Conservation (phyloP, 2,113 vertebrate species). For the Leptocoma aspasia region DNA sequence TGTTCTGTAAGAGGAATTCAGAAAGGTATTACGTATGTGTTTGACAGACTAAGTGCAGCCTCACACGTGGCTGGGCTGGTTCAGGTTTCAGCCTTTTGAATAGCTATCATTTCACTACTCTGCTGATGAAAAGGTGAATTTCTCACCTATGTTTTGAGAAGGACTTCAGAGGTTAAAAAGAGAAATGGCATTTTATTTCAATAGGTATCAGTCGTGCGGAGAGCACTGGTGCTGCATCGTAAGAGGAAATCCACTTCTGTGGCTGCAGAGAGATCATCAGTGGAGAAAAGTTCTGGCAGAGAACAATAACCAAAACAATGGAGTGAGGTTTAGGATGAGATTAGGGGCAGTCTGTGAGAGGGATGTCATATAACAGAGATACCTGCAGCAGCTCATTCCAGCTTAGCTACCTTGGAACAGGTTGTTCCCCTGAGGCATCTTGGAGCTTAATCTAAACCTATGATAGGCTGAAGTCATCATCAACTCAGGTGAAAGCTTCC, state of each 20-base stretch:
- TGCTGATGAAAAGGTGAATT: not conserved
- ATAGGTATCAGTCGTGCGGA: fast-evolving
- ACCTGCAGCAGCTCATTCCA: not conserved
- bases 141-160: not conserved
- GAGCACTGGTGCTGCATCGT: not conserved
- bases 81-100: not conserved
- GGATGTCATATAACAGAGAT: not conserved
- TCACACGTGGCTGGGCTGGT: not conserved
- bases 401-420: not conserved
- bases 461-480: not conserved
- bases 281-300: not conserved
- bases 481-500: not conserved
- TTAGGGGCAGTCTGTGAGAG: not conserved
- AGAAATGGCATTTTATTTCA: not conserved
- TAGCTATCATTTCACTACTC: not conserved
- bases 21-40: not conserved
- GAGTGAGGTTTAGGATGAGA: not conserved
- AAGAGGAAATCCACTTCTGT: not conserved
- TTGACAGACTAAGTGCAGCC: not conserved
- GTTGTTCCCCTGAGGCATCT: not conserved
- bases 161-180: not conserved
- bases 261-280: not conserved
- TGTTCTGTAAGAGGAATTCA: not conserved
- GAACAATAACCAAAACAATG: not conserved
- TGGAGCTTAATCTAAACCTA: not conserved